phyloP scores from a whole-genome alignment of 2,797 vertebrate genomes.

The Uromys caudimaculatus region DNA sequence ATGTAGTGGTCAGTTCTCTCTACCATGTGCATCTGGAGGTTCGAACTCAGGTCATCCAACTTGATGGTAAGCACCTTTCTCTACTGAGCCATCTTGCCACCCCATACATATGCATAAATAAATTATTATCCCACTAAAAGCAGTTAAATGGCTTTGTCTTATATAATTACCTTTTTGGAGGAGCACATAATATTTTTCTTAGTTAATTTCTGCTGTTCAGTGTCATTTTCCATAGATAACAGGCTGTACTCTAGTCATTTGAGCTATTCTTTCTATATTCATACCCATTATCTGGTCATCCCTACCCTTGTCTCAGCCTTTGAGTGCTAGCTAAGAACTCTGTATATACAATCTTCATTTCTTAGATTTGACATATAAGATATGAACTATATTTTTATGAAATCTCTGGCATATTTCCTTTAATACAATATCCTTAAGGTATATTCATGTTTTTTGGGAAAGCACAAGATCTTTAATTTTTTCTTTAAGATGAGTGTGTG shows the following conservation, averaged over 20 bases:
- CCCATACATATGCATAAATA: neutral
- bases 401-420: neutral
- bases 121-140: neutral
- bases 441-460: neutral
- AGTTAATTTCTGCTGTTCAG: too few relatives aligned
- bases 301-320: neutral
- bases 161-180: neutral
- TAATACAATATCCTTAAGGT: neutral
- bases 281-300: neutral
- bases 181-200: neutral
- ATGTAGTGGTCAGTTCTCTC: neutral
- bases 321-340: neutral
- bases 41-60: too few relatives aligned
- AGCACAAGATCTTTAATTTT: neutral
- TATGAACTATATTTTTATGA: neutral
- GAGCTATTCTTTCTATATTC: neutral
- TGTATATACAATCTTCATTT: neutral
- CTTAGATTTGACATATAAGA: neutral
- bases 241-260: neutral
- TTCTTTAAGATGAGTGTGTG: neutral
- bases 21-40: neutral
- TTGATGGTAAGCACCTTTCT: neutral
- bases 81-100: neutral
- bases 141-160: neutral
- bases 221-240: neutral